A percentile compares a stretch with the other conserved stretches of the same genome.
phyloP scores from a whole-genome alignment of 2,888 invertebrate species.

The Bimastos eiseni region DNA sequence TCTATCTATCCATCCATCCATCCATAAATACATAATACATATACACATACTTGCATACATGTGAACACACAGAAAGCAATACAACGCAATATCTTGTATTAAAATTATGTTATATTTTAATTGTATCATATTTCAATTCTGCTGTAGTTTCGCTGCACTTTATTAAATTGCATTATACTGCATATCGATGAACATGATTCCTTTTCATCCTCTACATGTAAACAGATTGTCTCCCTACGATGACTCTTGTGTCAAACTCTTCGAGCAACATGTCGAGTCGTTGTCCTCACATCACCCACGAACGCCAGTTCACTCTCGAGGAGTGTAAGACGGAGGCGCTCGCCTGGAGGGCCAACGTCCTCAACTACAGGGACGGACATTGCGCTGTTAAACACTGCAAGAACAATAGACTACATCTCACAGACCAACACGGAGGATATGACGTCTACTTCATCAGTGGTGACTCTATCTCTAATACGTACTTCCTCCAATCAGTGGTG shows the following conservation, averaged over 20 bases:
- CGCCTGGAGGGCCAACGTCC: conserved; percentile 34
- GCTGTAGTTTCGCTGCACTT: no score
- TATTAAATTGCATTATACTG: no score
- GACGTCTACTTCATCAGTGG: conserved; percentile 32
- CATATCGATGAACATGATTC: no score
- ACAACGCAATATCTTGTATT: no score
- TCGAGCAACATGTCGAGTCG: conserved; percentile 21
- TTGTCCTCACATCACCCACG: conserved; percentile 16
- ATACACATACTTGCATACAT: no score
- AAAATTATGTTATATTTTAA: no score
- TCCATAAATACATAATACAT: no score
- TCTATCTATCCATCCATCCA: no score
- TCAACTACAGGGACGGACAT: conserved; percentile 35
- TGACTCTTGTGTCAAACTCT: conserved; percentile 22
- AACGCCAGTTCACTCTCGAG: conserved; percentile 17
- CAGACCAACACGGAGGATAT: conserved; percentile 14
- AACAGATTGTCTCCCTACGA: conserved; percentile 21
- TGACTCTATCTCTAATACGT: background rate
- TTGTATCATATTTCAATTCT: no score
- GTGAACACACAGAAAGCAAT: no score
- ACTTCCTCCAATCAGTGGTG: background rate
- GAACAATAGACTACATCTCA: conserved; percentile 31
- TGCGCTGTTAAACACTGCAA: conserved; percentile 38
- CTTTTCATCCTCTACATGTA: background rate
- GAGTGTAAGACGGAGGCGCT: conserved; percentile 33